Conservation (phyloP, 2,797 vertebrate genomes). For the Pangasius larnaudii region DNA sequence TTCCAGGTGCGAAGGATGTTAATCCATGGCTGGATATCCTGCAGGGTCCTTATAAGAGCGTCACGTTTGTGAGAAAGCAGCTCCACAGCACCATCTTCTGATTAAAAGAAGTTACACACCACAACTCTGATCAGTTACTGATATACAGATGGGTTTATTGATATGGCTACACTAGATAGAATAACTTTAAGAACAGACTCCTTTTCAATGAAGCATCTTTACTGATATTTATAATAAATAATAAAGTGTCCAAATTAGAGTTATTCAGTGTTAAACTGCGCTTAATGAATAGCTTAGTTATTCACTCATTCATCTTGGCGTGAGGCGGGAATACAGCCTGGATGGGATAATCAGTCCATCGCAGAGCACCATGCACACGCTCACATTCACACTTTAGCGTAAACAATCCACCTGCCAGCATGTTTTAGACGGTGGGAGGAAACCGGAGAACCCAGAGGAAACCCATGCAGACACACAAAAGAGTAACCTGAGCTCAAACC, state of each 20-base stretch:
- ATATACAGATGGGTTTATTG: not conserved
- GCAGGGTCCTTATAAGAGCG: slow-evolving; percentile 40
- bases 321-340: not conserved
- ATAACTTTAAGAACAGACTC: not conserved
- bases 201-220: not conserved
- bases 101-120: slow-evolving; percentile 2
- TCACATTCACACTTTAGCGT: not conserved
- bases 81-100: slow-evolving; percentile 41
- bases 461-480: not conserved
- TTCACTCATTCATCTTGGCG: not conserved
- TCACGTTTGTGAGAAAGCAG: slow-evolving; percentile 46
- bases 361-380: not conserved
- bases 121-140: not conserved
- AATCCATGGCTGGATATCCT: slow-evolving; percentile 46
- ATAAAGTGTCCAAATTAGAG: not conserved
- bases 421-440: not conserved
- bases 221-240: not conserved
- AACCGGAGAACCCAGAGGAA: not conserved
- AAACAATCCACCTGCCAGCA: not conserved
- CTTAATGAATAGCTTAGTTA: not conserved
- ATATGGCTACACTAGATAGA: not conserved
- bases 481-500: not conserved
- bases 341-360: not conserved
- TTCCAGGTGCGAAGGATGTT: slow-evolving; percentile 55
- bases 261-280: not conserved